Conservation (phyloP, 2,113 vertebrate genomes). For the Varanus komodoensis region DNA sequence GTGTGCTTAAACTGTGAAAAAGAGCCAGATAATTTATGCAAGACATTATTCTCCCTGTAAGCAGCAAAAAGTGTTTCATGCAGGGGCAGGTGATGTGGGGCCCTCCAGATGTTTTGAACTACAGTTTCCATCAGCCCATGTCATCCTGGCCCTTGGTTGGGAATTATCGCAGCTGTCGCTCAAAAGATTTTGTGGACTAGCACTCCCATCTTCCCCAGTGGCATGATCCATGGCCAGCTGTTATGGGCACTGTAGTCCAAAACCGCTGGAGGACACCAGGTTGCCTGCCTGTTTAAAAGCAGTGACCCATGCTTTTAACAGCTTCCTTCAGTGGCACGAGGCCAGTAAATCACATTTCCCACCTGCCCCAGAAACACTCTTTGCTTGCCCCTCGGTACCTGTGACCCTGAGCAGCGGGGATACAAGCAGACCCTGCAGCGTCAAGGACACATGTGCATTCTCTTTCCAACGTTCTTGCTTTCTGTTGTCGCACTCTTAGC, state of each 20-base stretch:
- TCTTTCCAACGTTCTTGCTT: constrained; percentile 31
- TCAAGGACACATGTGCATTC: constrained; percentile 12
- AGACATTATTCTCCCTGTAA: too few relatives aligned
- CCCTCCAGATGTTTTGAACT: too few relatives aligned
- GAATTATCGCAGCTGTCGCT: too few relatives aligned
- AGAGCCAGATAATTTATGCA: background rate
- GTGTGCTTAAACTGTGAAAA: too few relatives aligned
- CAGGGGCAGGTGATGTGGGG: too few relatives aligned
- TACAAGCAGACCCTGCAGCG: background rate
- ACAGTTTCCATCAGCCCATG: too few relatives aligned
- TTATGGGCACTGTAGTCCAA: too few relatives aligned
- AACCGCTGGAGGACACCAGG: too few relatives aligned
- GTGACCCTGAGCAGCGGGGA: background rate
- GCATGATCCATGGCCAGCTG: too few relatives aligned
- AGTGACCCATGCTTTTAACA: background rate
- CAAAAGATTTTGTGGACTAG: too few relatives aligned
- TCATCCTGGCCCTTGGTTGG: too few relatives aligned
- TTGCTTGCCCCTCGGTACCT: background rate
- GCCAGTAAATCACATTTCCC: background rate
- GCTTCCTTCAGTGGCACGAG: background rate
- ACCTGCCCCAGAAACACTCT: background rate
- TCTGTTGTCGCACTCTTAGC: background rate
- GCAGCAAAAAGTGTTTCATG: background rate
- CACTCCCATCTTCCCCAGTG: too few relatives aligned
- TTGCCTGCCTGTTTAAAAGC: background rate